Base-by-base conservation (phyloP, 2,888 invertebrate species). In the Onchidella celtica region DNA sequence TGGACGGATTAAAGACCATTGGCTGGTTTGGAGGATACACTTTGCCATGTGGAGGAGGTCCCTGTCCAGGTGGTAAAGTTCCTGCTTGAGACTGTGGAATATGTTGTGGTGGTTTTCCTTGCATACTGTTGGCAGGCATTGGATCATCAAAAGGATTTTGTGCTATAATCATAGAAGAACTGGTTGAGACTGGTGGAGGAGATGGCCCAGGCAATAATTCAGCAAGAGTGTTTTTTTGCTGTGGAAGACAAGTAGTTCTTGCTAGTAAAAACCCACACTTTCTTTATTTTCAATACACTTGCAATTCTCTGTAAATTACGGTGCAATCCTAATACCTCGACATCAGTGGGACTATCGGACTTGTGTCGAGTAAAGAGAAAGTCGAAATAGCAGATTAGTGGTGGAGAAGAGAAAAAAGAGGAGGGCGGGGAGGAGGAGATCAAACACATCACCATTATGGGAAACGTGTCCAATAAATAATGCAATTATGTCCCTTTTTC, bases 1-100 rank as follows among this genome's bases (percentile, higher is more conserved):
- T 99, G 94, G 98, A 98, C 65, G 98, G 97, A 94, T 99, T 99
- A 93, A 98, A 98, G 85, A 99, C 97, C 98, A 98, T 98, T 0
- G 98, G 97, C 93, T 98, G 98, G 93, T 98, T 97, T 4, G 97
- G 96, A 68, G 98, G 98, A 94, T 99, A 99, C 83, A 95, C 94
- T 82, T 92, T 92, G 11, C 89, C 90, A 29, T 88, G 81, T 2
- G 69, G 63, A 4, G 80, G 74, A 2, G 80, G 73, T 2, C 78
- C 81, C 24, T 78, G 82, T 1, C 82, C 81, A 17, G 82, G 75
- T 24, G 40, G 72, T 73, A 81, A 74, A 3, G 66, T 69, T 21
- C 88, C 87, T 61, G 83, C 79, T n/a, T 81, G 81, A 3, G 66
- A 34, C n/a, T 77, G 79, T 24, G 80, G 63, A n/a, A 78, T 38